A percentile compares a stretch with the other conserved stretches of the same genome.
These are phyloP conservation scores for Pogona vitticeps DNA, from an alignment of 2,113 vertebrate species.

Conservation along the genomic window DNA sequence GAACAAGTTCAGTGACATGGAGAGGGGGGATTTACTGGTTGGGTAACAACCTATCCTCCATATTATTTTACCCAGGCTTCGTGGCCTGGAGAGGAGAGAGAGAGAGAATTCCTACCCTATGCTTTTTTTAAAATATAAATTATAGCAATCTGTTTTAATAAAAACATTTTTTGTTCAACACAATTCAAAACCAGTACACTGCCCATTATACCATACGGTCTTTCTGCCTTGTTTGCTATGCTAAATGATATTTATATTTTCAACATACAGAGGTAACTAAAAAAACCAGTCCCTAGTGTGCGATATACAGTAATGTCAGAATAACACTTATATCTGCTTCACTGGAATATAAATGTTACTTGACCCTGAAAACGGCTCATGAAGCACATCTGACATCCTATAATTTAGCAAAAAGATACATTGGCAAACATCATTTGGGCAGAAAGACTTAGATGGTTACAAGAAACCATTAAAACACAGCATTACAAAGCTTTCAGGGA, in stretches of 20 bases:
- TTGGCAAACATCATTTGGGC: constrained; percentile 51
- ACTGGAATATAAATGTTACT: constrained; percentile 45
- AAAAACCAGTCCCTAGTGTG: neutral
- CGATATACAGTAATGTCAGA: neutral
- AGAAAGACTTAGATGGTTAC: constrained; percentile 41
- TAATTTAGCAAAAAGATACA: constrained; percentile 64
- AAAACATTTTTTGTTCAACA: neutral
- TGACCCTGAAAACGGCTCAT: constrained; percentile 48
- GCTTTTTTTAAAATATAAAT: neutral
- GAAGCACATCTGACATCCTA: constrained; percentile 32
- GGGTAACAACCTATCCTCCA: too few species aligned
- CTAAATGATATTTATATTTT: constrained; percentile 7
- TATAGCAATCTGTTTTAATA: neutral
- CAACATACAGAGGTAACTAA: neutral
- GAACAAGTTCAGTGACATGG: too few species aligned
- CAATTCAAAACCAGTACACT: neutral
- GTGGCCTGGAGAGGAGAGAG: too few species aligned
- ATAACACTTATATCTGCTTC: constrained; percentile 42
- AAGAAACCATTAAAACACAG: constrained; percentile 57
- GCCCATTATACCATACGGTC: neutral
- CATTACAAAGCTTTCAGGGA: constrained; percentile 53
- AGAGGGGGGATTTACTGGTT: too few species aligned
- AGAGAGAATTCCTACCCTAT: too few species aligned
- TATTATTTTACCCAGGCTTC: too few species aligned
- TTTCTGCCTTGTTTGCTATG: neutral